Evolutionary conservation across 2,113 vertebrate genomes (phyloP).

Genomic region (Pipa parva): DNA sequence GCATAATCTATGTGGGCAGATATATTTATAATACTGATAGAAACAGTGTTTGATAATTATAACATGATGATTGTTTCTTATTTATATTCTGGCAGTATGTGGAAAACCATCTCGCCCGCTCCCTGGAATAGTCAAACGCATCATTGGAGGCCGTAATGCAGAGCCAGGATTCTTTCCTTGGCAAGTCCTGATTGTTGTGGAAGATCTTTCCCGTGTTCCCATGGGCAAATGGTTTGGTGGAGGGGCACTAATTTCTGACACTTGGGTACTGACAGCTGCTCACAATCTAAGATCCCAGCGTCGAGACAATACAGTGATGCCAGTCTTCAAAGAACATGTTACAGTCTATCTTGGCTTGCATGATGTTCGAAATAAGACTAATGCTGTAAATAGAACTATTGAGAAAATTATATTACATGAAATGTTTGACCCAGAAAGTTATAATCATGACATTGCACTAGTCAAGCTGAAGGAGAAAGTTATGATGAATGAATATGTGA

Average conservation of each 20-base stretch:
- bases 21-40: neutral
- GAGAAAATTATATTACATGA: slow-evolving; percentile 80
- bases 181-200: slow-evolving; percentile 88
- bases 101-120: slow-evolving; percentile 69
- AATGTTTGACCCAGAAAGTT: slow-evolving; percentile 83
- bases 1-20: slow-evolving; percentile 48
- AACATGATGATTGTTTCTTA: slow-evolving; percentile 19
- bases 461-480: slow-evolving; percentile 74
- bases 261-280: slow-evolving; percentile 89
- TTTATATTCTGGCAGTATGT: slow-evolving; percentile 62
- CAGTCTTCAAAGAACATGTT: slow-evolving; percentile 78
- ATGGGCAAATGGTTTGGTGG: slow-evolving; percentile 91
- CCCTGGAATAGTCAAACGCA: slow-evolving; percentile 78
- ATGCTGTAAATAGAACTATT: slow-evolving; percentile 68
- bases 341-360: slow-evolving; percentile 81
- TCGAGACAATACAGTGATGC: slow-evolving; percentile 74
- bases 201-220: slow-evolving; percentile 83
- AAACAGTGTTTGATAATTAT: too few relatives aligned
- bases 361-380: slow-evolving; percentile 64
- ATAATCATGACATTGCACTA: slow-evolving; percentile 90
- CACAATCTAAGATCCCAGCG: slow-evolving; percentile 86
- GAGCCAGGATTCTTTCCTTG: slow-evolving; percentile 87
- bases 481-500: slow-evolving; percentile 62
- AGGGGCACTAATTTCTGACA: slow-evolving; percentile 80
- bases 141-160: slow-evolving; percentile 79